Conservation (phyloP, 1,140 invertebrate species). For the Alviniconcha marisindica region DNA sequence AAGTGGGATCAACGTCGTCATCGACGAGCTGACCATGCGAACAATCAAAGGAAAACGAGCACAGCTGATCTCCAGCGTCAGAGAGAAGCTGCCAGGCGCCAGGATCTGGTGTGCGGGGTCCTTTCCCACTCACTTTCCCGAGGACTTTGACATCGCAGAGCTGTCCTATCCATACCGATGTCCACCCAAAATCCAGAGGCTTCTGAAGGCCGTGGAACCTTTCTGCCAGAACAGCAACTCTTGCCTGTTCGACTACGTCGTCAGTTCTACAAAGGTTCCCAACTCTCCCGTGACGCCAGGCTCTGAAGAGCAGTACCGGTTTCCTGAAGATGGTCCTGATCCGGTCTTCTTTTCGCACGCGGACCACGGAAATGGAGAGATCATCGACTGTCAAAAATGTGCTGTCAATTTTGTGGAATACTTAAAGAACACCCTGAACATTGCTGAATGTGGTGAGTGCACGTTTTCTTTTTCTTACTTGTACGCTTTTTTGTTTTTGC, state of each 20-base stretch:
- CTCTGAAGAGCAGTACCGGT: neutral
- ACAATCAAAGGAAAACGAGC: neutral
- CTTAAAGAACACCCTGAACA: neutral
- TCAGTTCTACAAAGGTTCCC: neutral
- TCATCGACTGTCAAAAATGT: neutral
- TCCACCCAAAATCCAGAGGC: slow-evolving; percentile 22
- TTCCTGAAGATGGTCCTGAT: neutral
- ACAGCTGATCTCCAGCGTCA: neutral
- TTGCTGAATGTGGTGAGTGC: too few relatives aligned
- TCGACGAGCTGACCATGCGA: slow-evolving; percentile 12
- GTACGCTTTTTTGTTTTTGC: too few relatives aligned
- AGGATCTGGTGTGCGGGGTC: slow-evolving; percentile 3
- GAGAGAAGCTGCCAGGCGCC: neutral
- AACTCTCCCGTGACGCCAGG: neutral
- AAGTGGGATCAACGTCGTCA: neutral
- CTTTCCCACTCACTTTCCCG: neutral
- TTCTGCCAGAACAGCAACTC: slow-evolving; percentile 8
- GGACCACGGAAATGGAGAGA: neutral
- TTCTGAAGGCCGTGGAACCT: slow-evolving; percentile 24
- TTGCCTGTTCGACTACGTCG: neutral
- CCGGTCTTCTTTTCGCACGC: slow-evolving; percentile 29
- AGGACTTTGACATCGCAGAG: neutral
- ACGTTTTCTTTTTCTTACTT: too few relatives aligned
- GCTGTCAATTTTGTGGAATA: neutral
- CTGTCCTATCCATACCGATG: neutral